Evolutionary conservation across 2,797 vertebrate species (phyloP).

Genomic region (Cynopterus sphinx): DNA sequence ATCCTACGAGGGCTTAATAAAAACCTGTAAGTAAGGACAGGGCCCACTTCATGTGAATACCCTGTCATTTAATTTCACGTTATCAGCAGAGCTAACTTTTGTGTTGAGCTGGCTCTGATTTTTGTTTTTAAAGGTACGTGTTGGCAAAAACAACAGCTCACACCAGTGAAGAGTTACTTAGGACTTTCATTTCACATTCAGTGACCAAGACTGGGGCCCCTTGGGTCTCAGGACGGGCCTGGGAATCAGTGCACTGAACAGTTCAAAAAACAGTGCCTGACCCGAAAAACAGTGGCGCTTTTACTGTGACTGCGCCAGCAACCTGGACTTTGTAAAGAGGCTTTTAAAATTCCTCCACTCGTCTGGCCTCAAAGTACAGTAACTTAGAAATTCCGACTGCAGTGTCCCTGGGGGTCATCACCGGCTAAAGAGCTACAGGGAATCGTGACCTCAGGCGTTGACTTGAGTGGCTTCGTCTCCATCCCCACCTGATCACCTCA

Average conservation of each 20-base stretch:
- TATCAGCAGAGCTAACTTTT: neutral
- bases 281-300: neutral
- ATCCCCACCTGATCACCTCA: neutral
- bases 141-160: neutral
- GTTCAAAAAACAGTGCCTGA: neutral
- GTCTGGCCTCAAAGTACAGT: constrained; percentile 44
- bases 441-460: neutral
- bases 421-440: neutral
- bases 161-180: neutral
- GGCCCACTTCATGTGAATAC: neutral
- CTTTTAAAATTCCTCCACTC: neutral
- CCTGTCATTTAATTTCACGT: neutral
- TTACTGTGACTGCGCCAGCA: neutral
- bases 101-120: neutral
- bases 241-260: neutral
- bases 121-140: neutral
- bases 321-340: neutral
- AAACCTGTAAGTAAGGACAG: constrained; percentile 11
- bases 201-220: neutral
- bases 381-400: neutral
- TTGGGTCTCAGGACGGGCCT: too few species aligned
- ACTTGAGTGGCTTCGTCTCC: neutral
- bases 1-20: neutral
- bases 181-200: neutral
- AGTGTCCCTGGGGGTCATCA: neutral